These are phyloP conservation scores for Discoglossus pictus DNA, from an alignment of 2,797 vertebrate species.

Conservation along the genomic window DNA sequence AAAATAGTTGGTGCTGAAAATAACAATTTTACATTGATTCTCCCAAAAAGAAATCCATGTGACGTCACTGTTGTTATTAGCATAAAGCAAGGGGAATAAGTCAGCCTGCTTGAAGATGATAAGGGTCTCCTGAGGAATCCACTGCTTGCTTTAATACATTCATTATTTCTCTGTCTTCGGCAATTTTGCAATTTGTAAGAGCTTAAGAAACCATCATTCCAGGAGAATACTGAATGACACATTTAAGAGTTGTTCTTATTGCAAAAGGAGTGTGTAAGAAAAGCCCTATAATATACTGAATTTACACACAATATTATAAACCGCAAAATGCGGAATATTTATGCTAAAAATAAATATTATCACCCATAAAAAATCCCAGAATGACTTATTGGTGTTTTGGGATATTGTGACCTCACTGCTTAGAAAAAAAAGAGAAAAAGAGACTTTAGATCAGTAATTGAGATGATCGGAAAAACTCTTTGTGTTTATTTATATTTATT, in stretches of 20 bases:
- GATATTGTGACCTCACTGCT: too few relatives aligned
- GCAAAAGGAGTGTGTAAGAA: constrained; percentile 28
- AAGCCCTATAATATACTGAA: constrained; percentile 12
- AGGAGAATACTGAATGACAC: constrained; percentile 35
- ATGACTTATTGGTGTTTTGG: too few relatives aligned
- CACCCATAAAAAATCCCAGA: too few relatives aligned
- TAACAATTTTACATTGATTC: constrained; percentile 64
- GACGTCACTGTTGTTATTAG: constrained; percentile 72
- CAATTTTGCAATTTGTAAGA: constrained; percentile 60
- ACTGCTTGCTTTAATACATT: constrained; percentile 72
- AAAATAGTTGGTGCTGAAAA: constrained; percentile 55
- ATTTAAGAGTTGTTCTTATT: neutral
- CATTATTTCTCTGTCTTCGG: constrained; percentile 70
- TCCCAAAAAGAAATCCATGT: constrained; percentile 59
- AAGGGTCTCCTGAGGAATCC: constrained; percentile 73
- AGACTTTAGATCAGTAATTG: too few relatives aligned
- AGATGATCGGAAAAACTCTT: too few relatives aligned
- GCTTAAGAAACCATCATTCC: constrained; percentile 57
- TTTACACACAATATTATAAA: too few relatives aligned
- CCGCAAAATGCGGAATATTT: too few relatives aligned
- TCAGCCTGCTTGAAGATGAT: constrained; percentile 72
- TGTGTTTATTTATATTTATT: too few relatives aligned
- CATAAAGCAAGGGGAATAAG: constrained; percentile 67
- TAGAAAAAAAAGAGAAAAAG: too few relatives aligned
- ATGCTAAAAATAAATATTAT: too few relatives aligned